Percentiles rank a stretch among this genome's conserved stretches.
phyloP scores from a whole-genome alignment of 1,140 invertebrate genomes.

The Cyrtorhinus lividipennis region DNA sequence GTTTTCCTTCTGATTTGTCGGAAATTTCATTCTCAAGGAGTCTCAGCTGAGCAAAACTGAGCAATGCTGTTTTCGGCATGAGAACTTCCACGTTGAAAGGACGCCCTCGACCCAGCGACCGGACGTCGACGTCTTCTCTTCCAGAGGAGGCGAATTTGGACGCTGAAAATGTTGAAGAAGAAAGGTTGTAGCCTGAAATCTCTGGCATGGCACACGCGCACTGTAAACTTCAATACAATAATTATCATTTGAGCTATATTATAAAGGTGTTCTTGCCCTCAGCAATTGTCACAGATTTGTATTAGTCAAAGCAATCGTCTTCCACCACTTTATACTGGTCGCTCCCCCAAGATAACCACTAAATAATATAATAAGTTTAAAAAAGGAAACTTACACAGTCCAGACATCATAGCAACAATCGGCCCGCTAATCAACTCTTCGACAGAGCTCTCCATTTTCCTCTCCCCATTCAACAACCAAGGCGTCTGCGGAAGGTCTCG shows the following conservation, averaged over 20 bases:
- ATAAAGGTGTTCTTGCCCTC: too few relatives aligned
- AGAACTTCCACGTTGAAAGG: slow-evolving; percentile 74
- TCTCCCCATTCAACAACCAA: slow-evolving; percentile 73
- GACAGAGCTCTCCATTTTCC: slow-evolving; percentile 69
- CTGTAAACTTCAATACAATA: not conserved
- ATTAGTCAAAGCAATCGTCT: too few relatives aligned
- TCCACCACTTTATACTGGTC: too few relatives aligned
- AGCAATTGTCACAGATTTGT: too few relatives aligned
- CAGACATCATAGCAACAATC: slow-evolving; percentile 30
- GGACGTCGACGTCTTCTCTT: slow-evolving; percentile 86
- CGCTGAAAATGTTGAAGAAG: slow-evolving; percentile 28
- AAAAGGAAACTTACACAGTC: too few relatives aligned
- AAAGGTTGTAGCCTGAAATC: too few relatives aligned
- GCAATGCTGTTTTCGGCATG: slow-evolving; percentile 43
- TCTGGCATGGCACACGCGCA: too few relatives aligned
- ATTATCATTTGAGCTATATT: not conserved
- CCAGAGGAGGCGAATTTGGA: slow-evolving; percentile 75
- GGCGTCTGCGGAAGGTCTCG: slow-evolving; percentile 81
- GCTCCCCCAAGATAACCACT: too few relatives aligned
- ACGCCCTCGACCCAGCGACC: slow-evolving; percentile 68
- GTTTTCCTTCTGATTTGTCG: slow-evolving; percentile 37
- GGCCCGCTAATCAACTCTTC: slow-evolving; percentile 71
- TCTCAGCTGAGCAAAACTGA: slow-evolving; percentile 36
- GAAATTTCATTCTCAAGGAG: slow-evolving; percentile 48
- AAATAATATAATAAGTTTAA: too few relatives aligned